Percentiles rank a stretch among this genome's conserved stretches.
Evolutionary conservation across 2,888 invertebrate species (phyloP).

Genomic region (Caenorhabditis sp.): DNA sequence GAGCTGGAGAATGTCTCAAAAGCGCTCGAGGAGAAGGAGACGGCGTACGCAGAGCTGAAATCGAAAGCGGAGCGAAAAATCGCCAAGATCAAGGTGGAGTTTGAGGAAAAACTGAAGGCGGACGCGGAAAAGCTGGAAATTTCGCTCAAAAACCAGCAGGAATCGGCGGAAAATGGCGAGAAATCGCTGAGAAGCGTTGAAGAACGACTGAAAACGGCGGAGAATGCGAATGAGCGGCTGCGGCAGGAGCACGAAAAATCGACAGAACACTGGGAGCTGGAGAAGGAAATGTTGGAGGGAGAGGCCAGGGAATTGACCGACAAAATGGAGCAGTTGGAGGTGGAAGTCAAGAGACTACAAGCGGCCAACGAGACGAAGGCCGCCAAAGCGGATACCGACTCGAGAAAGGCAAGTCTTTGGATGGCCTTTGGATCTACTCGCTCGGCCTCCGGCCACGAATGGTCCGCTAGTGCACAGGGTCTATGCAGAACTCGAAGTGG

Average conservation of each 20-base stretch:
- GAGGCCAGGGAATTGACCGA: slow-evolving; percentile 27
- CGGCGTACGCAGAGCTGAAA: slow-evolving; percentile 39
- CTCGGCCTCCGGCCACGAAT: no score
- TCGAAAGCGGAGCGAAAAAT: slow-evolving; percentile 57
- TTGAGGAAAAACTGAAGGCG: slow-evolving; percentile 34
- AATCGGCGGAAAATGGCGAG: slow-evolving; percentile 23
- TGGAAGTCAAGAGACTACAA: slow-evolving; percentile 39
- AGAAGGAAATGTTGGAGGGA: slow-evolving; percentile 32
- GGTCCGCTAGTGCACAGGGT: no score
- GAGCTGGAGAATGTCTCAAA: slow-evolving; percentile 44
- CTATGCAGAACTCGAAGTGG: no score
- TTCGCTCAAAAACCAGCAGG: not conserved
- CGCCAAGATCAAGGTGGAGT: slow-evolving; percentile 52
- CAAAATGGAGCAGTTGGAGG: slow-evolving; percentile 35
- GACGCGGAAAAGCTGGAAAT: slow-evolving; percentile 22
- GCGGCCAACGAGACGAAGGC: slow-evolving; percentile 46
- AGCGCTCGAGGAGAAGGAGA: slow-evolving; percentile 35
- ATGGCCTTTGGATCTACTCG: no score
- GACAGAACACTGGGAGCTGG: slow-evolving; percentile 32
- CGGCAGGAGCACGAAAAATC: slow-evolving; percentile 26
- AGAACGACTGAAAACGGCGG: not conserved
- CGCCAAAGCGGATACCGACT: slow-evolving; percentile 64
- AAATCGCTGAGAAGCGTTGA: slow-evolving; percentile 6
- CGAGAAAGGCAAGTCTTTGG: slow-evolving; percentile 66
- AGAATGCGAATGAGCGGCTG: not conserved